Base-by-base conservation (phyloP, 2,113 vertebrate genomes). In the Myotis lucifugus region DNA sequence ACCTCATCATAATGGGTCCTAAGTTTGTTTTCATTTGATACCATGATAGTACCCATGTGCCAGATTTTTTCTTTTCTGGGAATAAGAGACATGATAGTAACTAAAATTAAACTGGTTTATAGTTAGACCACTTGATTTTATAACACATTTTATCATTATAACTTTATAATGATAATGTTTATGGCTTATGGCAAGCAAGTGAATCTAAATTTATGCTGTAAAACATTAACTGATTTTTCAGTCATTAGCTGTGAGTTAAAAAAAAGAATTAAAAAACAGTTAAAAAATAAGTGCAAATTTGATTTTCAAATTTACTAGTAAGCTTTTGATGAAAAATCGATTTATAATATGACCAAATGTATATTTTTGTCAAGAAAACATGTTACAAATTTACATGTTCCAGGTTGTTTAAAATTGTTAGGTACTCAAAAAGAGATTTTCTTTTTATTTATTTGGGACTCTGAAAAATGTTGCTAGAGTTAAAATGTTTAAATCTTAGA, bases 261-360 rank as follows among this genome's bases (percentile, higher is more conserved):
- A 97, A 96, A 89, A 96, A 95, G 88, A 97, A 94, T 91, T 82
- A 94, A 95, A 90, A 85, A 54, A 59, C 13, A 64, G 25, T 1
- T 54, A 32, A 96, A 96, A 98, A 98, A 95, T 92, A 97, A 97
- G 64, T 85, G 89, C 91, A 93, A 97, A 96, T 96, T 97, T 98
- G 93, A 96, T 84, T 96, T 97, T 86, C 86, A 97, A 95, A 95
- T 92, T 97, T 96, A 92, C 96, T 96, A 97, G 94, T 69, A 95
- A 96, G 82, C 11, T 87, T 98, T 98, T 97, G 88, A 95, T 90
- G 87, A 96, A 94, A 87, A 97, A 94, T 82, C 95, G 96, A 97
- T 96, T 97, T 97, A 97, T 97, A 97, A 97, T 97, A 97, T 96
- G 61, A 88, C 83, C 92, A 96, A 97, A 50, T 95, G 46, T 88